Base-by-base conservation (phyloP, 2,113 vertebrate species). In the Hydrochoerus hydrochaeris region DNA sequence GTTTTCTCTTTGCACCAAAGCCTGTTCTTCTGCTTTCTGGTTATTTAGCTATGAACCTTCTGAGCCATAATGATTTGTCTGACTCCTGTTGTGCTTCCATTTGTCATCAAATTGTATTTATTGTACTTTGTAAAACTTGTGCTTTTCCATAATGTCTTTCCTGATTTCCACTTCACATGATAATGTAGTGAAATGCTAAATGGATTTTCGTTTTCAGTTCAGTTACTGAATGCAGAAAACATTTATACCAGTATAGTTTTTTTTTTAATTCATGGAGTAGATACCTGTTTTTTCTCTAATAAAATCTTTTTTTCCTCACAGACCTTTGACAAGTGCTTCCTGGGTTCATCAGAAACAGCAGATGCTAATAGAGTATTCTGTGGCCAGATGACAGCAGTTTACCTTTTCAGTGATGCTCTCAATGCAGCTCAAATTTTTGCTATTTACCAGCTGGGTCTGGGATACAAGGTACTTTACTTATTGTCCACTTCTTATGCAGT, bases 321-420 rank as follows among this genome's bases (percentile, higher is more conserved):
- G 99, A 99, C 99, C 0, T 99, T 99, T 98, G 99, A 99, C 98
- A 99, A 99, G 97, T 99, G 99, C 98, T 99, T 99, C 98, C 98
- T 99, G 98, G 99, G 99, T 49, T 99, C 99, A 1, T 99, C 99
- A 19, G 99, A 99, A 98, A 99, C 99, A 12, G 99, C 99, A 38
- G 99, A 99, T 96, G 99, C 98, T 94, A 99, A 99, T 96, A 98
- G 99, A 69, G 99, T 99, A 78, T 99, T 99, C 97, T 99, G 99
- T 96, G 99, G 99, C 65, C 99, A 99, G 98, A 99, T 99, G 99
- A 99, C 99, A 62, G 99, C 99, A 0, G 99, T 99, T 96, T 99
- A 99, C 98, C 99, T 99, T 96, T 99, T 99, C 67, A 99, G 99
- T 96, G 99, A 99, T 96, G 99, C 99, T 95, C 99, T 99, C 93